phyloP scores from a whole-genome alignment of 2,797 vertebrate species.

The Cryptoblepharus egeriae region DNA sequence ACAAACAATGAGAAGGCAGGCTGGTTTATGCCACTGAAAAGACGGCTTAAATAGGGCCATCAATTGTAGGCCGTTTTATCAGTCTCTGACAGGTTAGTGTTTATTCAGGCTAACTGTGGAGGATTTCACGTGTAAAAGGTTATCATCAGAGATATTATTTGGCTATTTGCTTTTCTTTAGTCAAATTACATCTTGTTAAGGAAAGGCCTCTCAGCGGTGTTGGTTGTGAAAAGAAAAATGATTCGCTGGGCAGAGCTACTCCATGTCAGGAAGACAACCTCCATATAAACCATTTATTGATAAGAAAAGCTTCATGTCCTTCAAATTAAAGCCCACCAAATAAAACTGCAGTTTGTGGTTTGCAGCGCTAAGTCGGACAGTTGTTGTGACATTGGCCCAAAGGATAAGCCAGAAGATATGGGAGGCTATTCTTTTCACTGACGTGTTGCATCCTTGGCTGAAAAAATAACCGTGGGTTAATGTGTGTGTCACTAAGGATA shows the following conservation, averaged over 20 bases:
- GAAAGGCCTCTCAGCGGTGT: conserved; percentile 32
- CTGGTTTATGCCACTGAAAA: conserved; percentile 68
- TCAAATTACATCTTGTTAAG: conserved; percentile 61
- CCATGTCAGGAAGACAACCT: not conserved
- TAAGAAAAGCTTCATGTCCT: conserved; percentile 12
- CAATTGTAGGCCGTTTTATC: conserved; percentile 78
- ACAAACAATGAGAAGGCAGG: conserved; percentile 75
- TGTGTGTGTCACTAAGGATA: conserved; percentile 39
- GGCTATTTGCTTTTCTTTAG: conserved; percentile 61
- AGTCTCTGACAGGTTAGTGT: conserved; percentile 73
- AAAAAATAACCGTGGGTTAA: conserved; percentile 3
- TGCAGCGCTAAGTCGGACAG: not conserved
- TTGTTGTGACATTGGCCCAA: not conserved
- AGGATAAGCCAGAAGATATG: not conserved
- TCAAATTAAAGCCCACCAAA: not conserved
- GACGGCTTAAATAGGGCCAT: conserved; percentile 75
- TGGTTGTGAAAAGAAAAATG: conserved; percentile 23
- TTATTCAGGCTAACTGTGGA: conserved; percentile 62
- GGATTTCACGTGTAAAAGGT: conserved; percentile 66
- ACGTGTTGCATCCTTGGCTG: conserved; percentile 4
- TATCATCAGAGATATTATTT: conserved; percentile 70
- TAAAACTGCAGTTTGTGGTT: not conserved
- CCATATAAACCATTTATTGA: not conserved
- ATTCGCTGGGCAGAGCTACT: conserved; percentile 21
- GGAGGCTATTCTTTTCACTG: not conserved